A percentile compares a stretch with the other conserved stretches of the same genome.
Conservation (phyloP, 2,113 vertebrate species). For the Macaca mulatta region DNA sequence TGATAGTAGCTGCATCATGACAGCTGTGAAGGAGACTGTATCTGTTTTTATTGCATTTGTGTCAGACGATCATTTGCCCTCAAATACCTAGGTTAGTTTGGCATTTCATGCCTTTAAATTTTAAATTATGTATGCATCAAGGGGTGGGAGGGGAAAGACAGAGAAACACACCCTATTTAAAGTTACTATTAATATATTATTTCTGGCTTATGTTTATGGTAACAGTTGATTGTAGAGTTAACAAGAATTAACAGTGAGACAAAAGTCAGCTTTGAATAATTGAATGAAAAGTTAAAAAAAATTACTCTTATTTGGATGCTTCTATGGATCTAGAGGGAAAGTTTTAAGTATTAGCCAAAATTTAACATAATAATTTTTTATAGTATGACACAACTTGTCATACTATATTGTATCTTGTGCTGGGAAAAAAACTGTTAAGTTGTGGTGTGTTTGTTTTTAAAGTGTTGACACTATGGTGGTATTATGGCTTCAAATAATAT, state of each 20-base stretch:
- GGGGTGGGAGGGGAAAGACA: too few relatives aligned
- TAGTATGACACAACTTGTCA: not conserved
- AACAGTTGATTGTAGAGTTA: not conserved
- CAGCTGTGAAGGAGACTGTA: not conserved
- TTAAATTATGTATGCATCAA: not conserved
- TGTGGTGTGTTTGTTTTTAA: not conserved
- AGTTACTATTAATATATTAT: not conserved
- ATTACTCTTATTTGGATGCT: not conserved
- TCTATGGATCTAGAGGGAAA: not conserved
- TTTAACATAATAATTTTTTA: not conserved
- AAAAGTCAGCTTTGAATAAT: not conserved
- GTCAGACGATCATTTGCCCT: not conserved
- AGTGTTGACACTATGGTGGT: not conserved
- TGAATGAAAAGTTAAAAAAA: not conserved
- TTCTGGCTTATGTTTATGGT: not conserved
- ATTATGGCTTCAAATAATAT: not conserved
- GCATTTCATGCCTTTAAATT: not conserved
- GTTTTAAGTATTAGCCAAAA: not conserved
- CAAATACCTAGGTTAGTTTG: not conserved
- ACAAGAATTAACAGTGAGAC: not conserved
- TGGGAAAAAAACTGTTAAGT: not conserved
- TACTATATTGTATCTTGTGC: not conserved
- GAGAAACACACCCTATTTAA: not conserved
- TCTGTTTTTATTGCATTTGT: not conserved
- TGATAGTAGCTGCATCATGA: not conserved